Percentiles rank a stretch among this genome's conserved stretches.
These are phyloP conservation scores for Bombylius discolor DNA, from an alignment of 2,888 invertebrate species.

Conservation along the genomic window DNA sequence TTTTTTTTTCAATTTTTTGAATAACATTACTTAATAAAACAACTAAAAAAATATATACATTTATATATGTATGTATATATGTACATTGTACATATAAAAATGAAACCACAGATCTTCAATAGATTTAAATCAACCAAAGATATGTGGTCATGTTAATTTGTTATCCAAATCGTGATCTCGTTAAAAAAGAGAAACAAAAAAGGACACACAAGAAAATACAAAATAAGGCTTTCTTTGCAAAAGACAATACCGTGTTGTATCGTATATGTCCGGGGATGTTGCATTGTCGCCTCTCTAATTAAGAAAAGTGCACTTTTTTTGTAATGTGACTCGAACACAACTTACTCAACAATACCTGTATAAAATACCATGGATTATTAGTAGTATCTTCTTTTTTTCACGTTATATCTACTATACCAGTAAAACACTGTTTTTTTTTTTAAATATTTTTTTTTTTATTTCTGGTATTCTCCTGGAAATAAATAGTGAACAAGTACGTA, in stretches of 20 bases:
- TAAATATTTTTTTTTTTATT: no score
- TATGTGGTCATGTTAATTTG: conserved; percentile 19
- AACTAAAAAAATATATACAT: background rate
- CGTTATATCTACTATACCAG: no score
- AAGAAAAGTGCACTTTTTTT: conserved; percentile 18
- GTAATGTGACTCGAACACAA: background rate
- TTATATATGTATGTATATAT: background rate
- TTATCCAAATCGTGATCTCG: conserved; percentile 23
- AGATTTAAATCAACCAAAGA: conserved; percentile 14
- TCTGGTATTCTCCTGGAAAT: no score
- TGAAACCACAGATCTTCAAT: background rate
- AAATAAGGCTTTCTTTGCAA: conserved; percentile 6
- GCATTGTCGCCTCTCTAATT: conserved; percentile 23
- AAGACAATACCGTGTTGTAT: conserved; percentile 16
- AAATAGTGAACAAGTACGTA: no score
- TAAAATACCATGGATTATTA: no score
- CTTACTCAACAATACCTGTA: no score
- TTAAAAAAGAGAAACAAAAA: conserved; percentile 12
- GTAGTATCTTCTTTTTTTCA: no score
- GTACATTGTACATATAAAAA: background rate
- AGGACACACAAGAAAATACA: conserved; percentile 13
- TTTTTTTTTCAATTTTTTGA: no score
- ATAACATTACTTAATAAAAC: no score
- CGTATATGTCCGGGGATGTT: conserved; percentile 19
- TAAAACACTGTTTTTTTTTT: no score